Base-by-base conservation (phyloP, 2,113 vertebrate genomes). In the Bufo bufo region DNA sequence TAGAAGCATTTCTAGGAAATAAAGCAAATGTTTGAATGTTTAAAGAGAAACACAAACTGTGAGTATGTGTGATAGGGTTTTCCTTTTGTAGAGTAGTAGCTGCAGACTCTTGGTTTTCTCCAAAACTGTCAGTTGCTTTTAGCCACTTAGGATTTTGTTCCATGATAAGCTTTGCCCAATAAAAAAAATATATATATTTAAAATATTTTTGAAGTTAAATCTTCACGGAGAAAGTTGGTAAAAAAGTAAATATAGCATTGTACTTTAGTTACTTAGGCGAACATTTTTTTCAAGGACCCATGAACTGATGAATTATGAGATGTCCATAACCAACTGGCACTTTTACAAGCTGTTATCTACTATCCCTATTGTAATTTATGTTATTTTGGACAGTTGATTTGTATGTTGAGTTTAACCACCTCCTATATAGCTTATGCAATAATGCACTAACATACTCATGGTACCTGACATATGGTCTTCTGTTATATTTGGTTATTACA, bases 401-500 rank as follows among this genome's bases (percentile, higher is more conserved):
- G 45, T 82, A 66, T 65, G 19, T 56, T 6, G 8, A 47, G 33
- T 59, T 33, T 50, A 49, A 49, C 19, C 80, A 61, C 19, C 9
- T 82, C 33, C 47, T 66, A 49, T 49, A 82, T n/a, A 65, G 17
- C 45, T 63, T 16, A 72, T 71, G 50, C 52, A 82, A 66, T 77
- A 58, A 59, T 74, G 52, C 65, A 87, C 78, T 87, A 72, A 85
- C 74, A 19, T 61, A 54, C 80, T 52, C 50, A 54, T 69, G 52
- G 78, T 87, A 87, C 50, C 66, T 74, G 43, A 16, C 45, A 17
- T 69, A 56, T 78, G 77, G 84, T 12, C 61, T 77, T 63, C 50
- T 20, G 52, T n/a, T 50, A n/a, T 23, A 54, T 23, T n/a, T 8
- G n/a, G 13, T 20, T 54, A 11, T 54, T 78, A 78, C 19, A 23